These are phyloP conservation scores for Aradophagus sp. DNA, from an alignment of 1,140 invertebrate species.

Conservation along the genomic window DNA sequence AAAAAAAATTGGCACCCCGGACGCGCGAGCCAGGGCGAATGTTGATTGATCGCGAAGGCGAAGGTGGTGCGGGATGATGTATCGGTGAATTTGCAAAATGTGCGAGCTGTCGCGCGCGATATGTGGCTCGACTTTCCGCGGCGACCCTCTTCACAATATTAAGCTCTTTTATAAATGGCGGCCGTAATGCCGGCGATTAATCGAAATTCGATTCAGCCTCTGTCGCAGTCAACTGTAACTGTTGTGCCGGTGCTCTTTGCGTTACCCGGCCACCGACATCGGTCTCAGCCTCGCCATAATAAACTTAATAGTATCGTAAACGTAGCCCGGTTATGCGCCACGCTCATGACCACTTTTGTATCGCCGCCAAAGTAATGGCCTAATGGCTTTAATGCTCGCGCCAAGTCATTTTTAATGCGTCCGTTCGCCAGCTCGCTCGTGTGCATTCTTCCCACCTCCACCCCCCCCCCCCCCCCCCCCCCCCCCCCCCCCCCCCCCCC, in stretches of 20 bases:
- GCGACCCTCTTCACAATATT: slow-evolving; percentile 65
- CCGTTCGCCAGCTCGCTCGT: too few species aligned
- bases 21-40: slow-evolving; percentile 2
- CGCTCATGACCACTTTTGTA: slow-evolving; percentile 60
- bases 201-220: slow-evolving; percentile 71
- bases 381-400: slow-evolving; percentile 43
- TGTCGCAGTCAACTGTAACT: slow-evolving; percentile 42
- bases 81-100: slow-evolving; percentile 56
- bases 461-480: too few species aligned
- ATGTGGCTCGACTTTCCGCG: slow-evolving; percentile 53
- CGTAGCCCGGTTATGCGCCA: slow-evolving; percentile 58
- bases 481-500: too few species aligned
- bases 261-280: slow-evolving; percentile 40
- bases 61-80: slow-evolving; percentile 45
- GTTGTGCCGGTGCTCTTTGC: slow-evolving; percentile 40
- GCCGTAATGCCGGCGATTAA: slow-evolving; percentile 70
- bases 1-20: not conserved
- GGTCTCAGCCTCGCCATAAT: slow-evolving; percentile 56
- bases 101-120: slow-evolving; percentile 50
- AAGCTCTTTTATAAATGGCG: slow-evolving; percentile 71
- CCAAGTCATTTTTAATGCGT: slow-evolving; percentile 48
- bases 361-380: slow-evolving; percentile 36
- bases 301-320: slow-evolving; percentile 69
- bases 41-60: slow-evolving; percentile 51
- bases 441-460: slow-evolving; percentile 14